These are phyloP conservation scores for Catonia carolina DNA, from an alignment of 2,888 invertebrate genomes.

Conservation along the genomic window DNA sequence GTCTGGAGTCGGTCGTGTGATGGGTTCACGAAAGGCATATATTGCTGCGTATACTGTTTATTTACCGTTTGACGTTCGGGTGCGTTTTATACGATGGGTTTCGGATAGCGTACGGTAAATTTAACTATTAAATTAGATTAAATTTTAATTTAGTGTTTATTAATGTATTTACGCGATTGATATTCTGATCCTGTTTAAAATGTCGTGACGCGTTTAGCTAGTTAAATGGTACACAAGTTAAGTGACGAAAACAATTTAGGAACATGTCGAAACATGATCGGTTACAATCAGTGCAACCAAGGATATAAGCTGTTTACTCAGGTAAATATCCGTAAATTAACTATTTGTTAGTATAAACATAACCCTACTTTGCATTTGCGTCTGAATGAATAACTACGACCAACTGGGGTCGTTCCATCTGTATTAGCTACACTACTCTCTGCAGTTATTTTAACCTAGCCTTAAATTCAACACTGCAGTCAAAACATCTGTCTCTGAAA, in stretches of 20 bases:
- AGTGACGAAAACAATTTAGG: conserved; percentile 39
- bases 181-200: not conserved
- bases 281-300: conserved; percentile 66
- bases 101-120: not conserved
- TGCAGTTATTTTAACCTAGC: too few relatives aligned
- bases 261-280: conserved; percentile 66
- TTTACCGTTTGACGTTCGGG: conserved; percentile 4
- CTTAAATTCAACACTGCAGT: too few relatives aligned
- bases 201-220: not conserved
- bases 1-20: conserved; percentile 6
- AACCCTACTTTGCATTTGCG: too few relatives aligned
- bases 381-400: too few relatives aligned
- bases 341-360: too few relatives aligned
- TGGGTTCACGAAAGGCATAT: not conserved
- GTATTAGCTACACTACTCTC: too few relatives aligned
- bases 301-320: conserved; percentile 78
- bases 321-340: conserved; percentile 45
- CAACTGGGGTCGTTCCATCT: too few relatives aligned
- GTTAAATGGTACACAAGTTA: conserved; percentile 18
- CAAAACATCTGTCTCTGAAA: too few relatives aligned
- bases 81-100: not conserved
- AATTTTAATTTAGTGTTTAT: not conserved
- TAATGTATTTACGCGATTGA: not conserved
- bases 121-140: not conserved
- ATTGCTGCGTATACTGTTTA: not conserved